These are phyloP conservation scores for Drosophila mojavensis DNA, from an alignment of 1,140 invertebrate species.

Conservation along the genomic window DNA sequence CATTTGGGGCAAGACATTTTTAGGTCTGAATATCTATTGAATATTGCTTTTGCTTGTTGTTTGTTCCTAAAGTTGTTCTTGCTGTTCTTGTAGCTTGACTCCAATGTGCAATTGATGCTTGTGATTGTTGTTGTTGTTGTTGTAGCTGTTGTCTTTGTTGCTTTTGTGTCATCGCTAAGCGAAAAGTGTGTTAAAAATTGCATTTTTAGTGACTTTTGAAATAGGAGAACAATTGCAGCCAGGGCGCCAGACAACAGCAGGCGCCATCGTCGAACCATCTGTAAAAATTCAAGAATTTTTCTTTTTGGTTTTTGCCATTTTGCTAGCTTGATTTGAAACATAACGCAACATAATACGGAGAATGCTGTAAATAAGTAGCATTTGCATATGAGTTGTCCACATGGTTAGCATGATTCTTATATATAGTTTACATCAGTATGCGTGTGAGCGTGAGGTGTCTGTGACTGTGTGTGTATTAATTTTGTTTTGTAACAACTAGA, in stretches of 20 bases:
- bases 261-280: conserved; percentile 74
- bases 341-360: conserved; percentile 50
- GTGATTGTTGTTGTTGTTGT: conserved; percentile 23
- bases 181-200: conserved; percentile 32
- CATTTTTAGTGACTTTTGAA: conserved; percentile 57
- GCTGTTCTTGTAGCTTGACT: conserved; percentile 39
- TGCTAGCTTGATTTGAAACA: conserved; percentile 23
- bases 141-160: conserved; percentile 23
- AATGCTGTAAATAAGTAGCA: conserved; percentile 52
- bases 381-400: conserved; percentile 44
- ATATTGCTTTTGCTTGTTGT: conserved; percentile 13
- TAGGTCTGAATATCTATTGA: conserved; percentile 2
- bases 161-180: conserved; percentile 7
- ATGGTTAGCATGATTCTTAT: conserved; percentile 60
- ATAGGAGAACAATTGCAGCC: conserved; percentile 61
- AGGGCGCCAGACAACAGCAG: conserved; percentile 70
- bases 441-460: neutral
- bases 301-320: conserved; percentile 62
- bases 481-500: conserved; percentile 1
- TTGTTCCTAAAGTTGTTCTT: conserved; percentile 20
- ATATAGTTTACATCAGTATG: conserved; percentile 21
- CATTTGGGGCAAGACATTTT: conserved; percentile 55
- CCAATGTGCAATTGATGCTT: conserved; percentile 51
- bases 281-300: conserved; percentile 77
- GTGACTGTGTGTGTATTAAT: conserved; percentile 5